Evolutionary conservation across 2,888 invertebrate species (phyloP), one percentile per base, ranked within the genome.

Genomic region (Athalia cordata): DNA sequence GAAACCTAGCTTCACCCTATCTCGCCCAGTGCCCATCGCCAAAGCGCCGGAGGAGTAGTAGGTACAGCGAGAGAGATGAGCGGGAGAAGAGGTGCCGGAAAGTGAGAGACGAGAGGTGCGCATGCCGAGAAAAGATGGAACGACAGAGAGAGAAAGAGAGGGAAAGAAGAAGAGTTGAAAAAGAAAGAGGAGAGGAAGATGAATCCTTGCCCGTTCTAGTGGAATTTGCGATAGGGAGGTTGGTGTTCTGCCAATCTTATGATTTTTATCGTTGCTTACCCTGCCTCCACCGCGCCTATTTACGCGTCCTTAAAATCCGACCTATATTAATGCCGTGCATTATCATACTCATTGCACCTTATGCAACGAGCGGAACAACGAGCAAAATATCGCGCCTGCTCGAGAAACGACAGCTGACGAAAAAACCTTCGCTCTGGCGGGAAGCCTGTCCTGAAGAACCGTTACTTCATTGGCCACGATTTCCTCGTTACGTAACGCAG

Each of bases 121-220:
- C 84, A 85, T 81, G 82, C 79, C 82, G 81, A 74, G 29, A 29
- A 29, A 29, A 29, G 29, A 29, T 29, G 29, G 29, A 29, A 29
- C 29, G 29, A 29, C 29, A 29, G 29, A 29, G 80, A 80, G 84
- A 59, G 43, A 59, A 59, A 59, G 5, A 66, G 13, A 13, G 47
- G 47, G 52, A n/a, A n/a, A 15, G 57, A n/a, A 15, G 57, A 59
- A 29, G 4, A 29, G n/a, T 11, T 15, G 15, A 29, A 29, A 67
- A 29, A 13, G 59, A 59, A 47, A 29, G 29, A 11, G 9, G 29
- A 7, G 52, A 15, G 52, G 29, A 9, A 13, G 7, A 29, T n/a
- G 75, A 84, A 86, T 86, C 85, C 84, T 84, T 80, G 83, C 81
- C 81, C 80, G 81, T 78, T 80, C 81, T 82, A 78, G 79, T 78